Evolutionary conservation across 37 sponge, comb jelly and placozoan species (phyloP).

Genomic region (Chondrosia reniformis): DNA sequence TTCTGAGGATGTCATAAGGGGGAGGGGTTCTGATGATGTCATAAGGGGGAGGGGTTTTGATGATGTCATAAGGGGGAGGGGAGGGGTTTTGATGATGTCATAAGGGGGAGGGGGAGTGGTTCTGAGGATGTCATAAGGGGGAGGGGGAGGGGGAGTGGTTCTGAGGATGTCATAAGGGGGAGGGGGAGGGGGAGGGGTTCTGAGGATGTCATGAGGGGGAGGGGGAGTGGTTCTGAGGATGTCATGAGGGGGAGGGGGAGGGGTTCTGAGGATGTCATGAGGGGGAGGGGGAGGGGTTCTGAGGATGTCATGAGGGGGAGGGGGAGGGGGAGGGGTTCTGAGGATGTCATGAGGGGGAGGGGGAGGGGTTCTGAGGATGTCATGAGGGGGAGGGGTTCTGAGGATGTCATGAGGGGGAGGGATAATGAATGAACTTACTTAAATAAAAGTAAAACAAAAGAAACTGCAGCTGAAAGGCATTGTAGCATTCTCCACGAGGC

Average conservation of each 20-base stretch:
- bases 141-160: too few relatives aligned
- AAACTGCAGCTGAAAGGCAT: background rate
- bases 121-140: too few relatives aligned
- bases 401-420: background rate
- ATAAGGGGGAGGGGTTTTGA: background rate
- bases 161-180: too few relatives aligned
- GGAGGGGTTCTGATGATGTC: background rate
- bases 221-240: too few relatives aligned
- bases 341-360: background rate
- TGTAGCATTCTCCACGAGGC: background rate
- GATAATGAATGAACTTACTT: background rate
- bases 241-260: background rate
- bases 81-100: too few relatives aligned
- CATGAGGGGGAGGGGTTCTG: background rate
- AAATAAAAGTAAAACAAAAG: background rate
- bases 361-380: background rate
- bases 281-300: background rate
- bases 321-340: background rate
- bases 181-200: too few relatives aligned
- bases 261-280: background rate
- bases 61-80: too few relatives aligned
- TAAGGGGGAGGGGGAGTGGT: too few relatives aligned
- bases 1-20: background rate
- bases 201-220: too few relatives aligned
- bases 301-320: background rate